Conservation (phyloP, 1,140 invertebrate genomes). For the Apis cerana region DNA sequence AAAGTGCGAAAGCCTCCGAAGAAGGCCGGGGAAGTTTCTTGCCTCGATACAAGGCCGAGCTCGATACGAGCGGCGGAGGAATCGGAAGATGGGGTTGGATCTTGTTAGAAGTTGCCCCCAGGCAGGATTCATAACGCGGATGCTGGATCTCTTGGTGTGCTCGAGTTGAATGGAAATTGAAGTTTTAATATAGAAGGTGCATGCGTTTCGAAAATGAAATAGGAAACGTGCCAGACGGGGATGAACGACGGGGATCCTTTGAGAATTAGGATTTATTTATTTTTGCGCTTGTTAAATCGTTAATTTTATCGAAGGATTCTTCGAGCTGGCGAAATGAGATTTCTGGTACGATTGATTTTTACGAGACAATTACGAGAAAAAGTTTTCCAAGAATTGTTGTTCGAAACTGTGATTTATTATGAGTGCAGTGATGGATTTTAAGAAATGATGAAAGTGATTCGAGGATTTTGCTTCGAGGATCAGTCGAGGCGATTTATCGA, state of each 20-base stretch:
- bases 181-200: constrained; percentile 19
- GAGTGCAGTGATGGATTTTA: too few species aligned
- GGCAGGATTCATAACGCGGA: constrained; percentile 22
- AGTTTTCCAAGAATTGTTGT: too few species aligned
- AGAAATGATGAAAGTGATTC: too few species aligned
- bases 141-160: constrained; percentile 4
- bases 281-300: too few species aligned
- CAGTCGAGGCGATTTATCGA: too few species aligned
- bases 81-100: neutral
- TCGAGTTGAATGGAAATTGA: constrained; percentile 26
- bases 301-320: too few species aligned
- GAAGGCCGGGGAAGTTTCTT: constrained; percentile 28
- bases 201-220: neutral
- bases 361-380: too few species aligned
- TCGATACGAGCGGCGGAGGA: constrained; percentile 2
- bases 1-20: constrained; percentile 52
- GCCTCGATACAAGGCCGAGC: constrained; percentile 8
- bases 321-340: too few species aligned
- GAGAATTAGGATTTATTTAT: neutral
- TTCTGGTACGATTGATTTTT: too few species aligned
- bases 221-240: neutral
- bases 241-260: neutral
- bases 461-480: too few species aligned
- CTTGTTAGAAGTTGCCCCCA: constrained; percentile 23
- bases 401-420: too few species aligned